Evolutionary conservation across 2,113 vertebrate species (phyloP), one percentile per base, ranked within the genome.

Genomic region (Macquaria ambigua): DNA sequence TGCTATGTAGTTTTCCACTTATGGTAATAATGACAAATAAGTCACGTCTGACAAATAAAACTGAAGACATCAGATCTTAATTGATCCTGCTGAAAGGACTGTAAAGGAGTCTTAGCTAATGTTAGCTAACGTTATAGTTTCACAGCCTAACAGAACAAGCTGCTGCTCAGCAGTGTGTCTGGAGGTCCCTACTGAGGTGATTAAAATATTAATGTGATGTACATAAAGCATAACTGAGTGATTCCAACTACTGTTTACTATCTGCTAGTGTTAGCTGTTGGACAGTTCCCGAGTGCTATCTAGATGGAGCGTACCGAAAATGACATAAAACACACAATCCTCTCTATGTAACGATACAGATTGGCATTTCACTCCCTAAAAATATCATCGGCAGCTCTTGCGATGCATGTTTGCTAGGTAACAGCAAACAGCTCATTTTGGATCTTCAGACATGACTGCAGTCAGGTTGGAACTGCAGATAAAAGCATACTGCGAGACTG

Each of bases 401-500:
- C 15, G n/a, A 46, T 50, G 43, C 50, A 37, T 23, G 12, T 72
- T 37, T 14, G 15, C 14, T 8, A 10, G 52, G 4, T 56, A 58
- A 58, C 12, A n/a, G 50, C 34, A 3, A 37, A 5, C 52, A 20
- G 23, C 37, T 43, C 6, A 28, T 74, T 46, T 59, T 46, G 10
- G 8, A 10, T 23, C 37, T 56, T 28, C 15, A 56, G 16, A 56
- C 48, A 71, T 23, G 21, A 5, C n/a, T 56, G 25, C 31, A 75
- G 48, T 72, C 39, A 28, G 43, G 9, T 23, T 53, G 52, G 48
- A 64, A 83, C 15, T 56, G 10, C 34, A 78, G 37, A 75, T 39
- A 16, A 34, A 80, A 61, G 53, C 3, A 1, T 50, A 25, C 43
- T 48, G 23, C 1, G 5, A 74, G 62, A 72, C 50, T 59, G 68